Conservation (phyloP, 37 sponge, comb jelly and placozoan genomes). For the Oscarella lobularis region DNA sequence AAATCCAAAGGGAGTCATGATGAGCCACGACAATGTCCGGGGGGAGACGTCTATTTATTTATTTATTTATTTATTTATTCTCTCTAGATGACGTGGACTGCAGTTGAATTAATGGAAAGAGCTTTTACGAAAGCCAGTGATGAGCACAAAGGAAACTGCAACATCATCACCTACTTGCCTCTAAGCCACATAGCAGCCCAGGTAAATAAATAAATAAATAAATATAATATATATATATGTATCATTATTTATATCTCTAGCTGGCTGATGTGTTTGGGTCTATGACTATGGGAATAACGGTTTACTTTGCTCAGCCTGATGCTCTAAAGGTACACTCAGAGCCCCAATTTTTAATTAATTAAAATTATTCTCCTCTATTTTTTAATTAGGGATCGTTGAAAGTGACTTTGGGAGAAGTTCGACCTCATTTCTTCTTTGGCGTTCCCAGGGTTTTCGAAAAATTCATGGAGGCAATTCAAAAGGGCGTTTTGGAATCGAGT, state of each 20-base stretch:
- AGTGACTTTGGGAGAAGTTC: constrained; percentile 44
- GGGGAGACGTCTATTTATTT: too few species aligned
- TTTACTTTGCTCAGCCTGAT: constrained; percentile 78
- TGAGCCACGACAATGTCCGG: constrained; percentile 88
- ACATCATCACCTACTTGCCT: constrained; percentile 15
- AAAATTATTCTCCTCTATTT: neutral
- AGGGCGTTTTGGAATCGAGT: neutral
- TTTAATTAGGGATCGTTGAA: constrained; percentile 40
- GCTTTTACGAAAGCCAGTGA: neutral
- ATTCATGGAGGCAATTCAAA: neutral
- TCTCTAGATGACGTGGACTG: constrained; percentile 7
- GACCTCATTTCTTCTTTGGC: constrained; percentile 66
- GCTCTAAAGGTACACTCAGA: constrained; percentile 59
- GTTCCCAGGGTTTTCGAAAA: constrained; percentile 30
- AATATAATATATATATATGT: neutral
- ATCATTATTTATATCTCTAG: constrained; percentile 11
- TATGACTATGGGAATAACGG: constrained; percentile 15
- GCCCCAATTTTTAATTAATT: constrained; percentile 9
- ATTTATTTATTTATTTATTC: neutral
- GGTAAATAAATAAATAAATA: neutral
- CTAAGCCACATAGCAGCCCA: constrained; percentile 17
- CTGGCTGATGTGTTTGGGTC: constrained; percentile 43
- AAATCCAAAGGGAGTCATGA: constrained; percentile 77
- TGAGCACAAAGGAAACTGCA: neutral
- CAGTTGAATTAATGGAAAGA: neutral